Evolutionary conservation across 2,888 invertebrate genomes (phyloP).

Genomic region (Zelleria hepariella): DNA sequence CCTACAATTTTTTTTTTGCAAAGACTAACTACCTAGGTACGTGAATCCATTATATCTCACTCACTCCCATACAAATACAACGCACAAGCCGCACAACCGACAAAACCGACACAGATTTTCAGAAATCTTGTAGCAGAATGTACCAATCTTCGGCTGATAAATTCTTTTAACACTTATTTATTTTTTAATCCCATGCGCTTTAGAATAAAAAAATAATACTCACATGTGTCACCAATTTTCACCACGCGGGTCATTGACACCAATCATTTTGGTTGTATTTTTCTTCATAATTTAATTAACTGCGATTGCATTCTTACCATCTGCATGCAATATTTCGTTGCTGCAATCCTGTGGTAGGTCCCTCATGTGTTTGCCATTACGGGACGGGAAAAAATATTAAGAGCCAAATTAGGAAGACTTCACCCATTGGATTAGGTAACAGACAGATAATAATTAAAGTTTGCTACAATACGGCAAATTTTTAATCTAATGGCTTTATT

Average conservation of each 20-base stretch:
- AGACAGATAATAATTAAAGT: too few species aligned
- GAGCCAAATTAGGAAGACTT: too few species aligned
- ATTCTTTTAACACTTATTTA: neutral
- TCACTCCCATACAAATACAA: too few species aligned
- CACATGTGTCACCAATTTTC: neutral
- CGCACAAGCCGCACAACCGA: too few species aligned
- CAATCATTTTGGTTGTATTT: conserved; percentile 14
- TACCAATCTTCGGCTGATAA: neutral
- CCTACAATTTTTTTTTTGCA: too few species aligned
- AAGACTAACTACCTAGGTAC: too few species aligned
- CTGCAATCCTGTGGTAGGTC: neutral
- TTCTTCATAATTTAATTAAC: conserved; percentile 14
- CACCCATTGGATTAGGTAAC: too few species aligned
- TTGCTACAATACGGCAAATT: too few species aligned
- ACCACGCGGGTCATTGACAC: neutral
- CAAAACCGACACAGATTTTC: too few species aligned
- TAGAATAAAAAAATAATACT: neutral
- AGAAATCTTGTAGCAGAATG: neutral
- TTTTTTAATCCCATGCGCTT: neutral
- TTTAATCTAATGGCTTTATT: too few species aligned
- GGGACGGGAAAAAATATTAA: too few species aligned
- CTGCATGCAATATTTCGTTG: conserved; percentile 18
- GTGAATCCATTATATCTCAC: too few species aligned
- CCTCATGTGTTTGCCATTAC: neutral
- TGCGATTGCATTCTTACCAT: conserved; percentile 43